Evolutionary conservation across 2,888 invertebrate species (phyloP), one percentile per base, ranked within the genome.

Genomic region (Dusona sp.): DNA sequence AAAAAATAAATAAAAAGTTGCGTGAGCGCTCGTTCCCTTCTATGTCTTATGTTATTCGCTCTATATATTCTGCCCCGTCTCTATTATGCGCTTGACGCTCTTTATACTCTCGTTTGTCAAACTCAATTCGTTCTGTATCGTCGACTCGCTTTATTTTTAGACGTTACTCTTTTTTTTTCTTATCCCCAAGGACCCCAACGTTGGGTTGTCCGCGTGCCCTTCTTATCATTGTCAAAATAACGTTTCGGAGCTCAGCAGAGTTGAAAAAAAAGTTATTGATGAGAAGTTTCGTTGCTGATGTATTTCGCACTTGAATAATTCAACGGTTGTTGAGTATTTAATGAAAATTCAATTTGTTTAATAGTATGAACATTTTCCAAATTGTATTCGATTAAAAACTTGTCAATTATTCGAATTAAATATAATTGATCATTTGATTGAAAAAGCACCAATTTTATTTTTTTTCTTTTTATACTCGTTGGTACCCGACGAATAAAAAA

Each of bases 101-200:
- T 74, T 84, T 74, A 61, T 84, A 61, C 74, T 19, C 73, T 84
- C 45, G 68, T 84, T 84, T 79, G 48, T 84, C 74, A 64, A 79
- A 74, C 54, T 67, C 72, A 61, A 73, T 57, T 38, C 64, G 38
- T 72, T 33, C 70, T 70, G 33, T 70, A 68, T 68, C 79, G 68
- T 65, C 48, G 48, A 29, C 4, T 61, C 22, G 70, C 70, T 48
- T 80, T 72, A 45, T 75, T 79, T 64, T 54, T 3, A 64, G 36
- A 42, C 45, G 22, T 79, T 64, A 42, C 9, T 13, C 25, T 61
- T 61, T 61, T 61, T 61, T 57, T 25, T 48, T 48, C 9, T 4
- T 3, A 7, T 48, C 48, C 3, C 13, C 61, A 29, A 29, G 29
- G 29, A 29, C 29, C 29, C 29, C 2, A 6, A 29, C 16, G 61